Base-by-base conservation (phyloP, 2,888 invertebrate genomes). In the Gisinianus flammeolus region DNA sequence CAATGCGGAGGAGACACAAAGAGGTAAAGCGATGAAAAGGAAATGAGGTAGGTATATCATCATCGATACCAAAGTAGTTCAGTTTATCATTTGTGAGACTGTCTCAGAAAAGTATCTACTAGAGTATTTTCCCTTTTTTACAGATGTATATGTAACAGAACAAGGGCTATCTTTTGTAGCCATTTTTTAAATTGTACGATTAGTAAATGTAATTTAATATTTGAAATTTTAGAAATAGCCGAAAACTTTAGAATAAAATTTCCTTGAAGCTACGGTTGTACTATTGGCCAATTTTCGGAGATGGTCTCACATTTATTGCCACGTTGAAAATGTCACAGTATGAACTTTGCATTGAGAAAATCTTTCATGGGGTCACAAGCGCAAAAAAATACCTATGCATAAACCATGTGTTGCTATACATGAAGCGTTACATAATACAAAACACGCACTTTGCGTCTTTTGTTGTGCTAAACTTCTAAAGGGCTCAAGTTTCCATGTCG, bases 341-440 rank as follows among this genome's bases (percentile, higher is more conserved):
- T 73, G 73, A 73, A 73, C 73, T 73, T 73, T 73, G 35, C 73
- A 22, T 35, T 24, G 35, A 62, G 73, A 58, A 62, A 62, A 73
- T 70, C 70, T 44, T 44, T 44, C 44, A 44, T 44, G 26, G 26
- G 16, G 26, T 28, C 12, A 62, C 12, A 28, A 58, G 58, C 2
- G 22, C 19, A n/a, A 58, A 58, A 24, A 58, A 28, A 62, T 28
- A 44, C 44, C 19, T 16, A 16, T 44, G 8, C 19, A 6, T 44
- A 52, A 54, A 54, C 70, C 70, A 70, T 70, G 70, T 70, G 70
- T 70, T 70, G 70, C 70, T 70, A n/a, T n/a, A n/a, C n/a, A n/a
- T n/a, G n/a, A n/a, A n/a, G 70, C 70, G 28, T 70, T 52, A 70
- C 44, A 54, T 70, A 28, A 24, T 70, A 70, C 70, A 70, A 70